phyloP scores from a whole-genome alignment of 2,888 invertebrate species.

The Spodoptera littoralis region DNA sequence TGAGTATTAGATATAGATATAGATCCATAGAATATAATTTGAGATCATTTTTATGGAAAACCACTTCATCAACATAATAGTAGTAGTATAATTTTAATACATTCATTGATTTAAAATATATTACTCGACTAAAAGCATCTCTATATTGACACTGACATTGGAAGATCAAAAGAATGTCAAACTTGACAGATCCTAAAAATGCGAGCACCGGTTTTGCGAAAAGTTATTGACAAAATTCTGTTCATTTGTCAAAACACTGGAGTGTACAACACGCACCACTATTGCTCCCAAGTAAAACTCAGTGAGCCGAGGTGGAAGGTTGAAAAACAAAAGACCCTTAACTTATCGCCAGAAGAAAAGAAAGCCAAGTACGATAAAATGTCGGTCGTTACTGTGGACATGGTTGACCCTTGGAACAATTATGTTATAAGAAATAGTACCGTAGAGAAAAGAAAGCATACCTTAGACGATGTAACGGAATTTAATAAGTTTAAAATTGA shows the following conservation, averaged over 20 bases:
- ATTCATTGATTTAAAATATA: too few species aligned
- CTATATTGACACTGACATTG: conserved; percentile 9
- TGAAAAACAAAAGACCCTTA: conserved; percentile 87
- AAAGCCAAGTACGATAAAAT: conserved; percentile 77
- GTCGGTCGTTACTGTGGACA: conserved; percentile 76
- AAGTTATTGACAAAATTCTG: conserved; percentile 50
- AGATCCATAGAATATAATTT: too few species aligned
- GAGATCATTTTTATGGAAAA: too few species aligned
- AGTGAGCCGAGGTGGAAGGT: conserved; percentile 78
- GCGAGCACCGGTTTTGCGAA: conserved; percentile 53
- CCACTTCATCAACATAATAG: too few species aligned
- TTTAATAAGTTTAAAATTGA: conserved; percentile 75
- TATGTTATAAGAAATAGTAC: conserved; percentile 80
- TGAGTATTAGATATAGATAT: too few species aligned
- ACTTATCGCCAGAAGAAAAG: conserved; percentile 87
- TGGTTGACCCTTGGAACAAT: conserved; percentile 88
- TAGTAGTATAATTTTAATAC: too few species aligned
- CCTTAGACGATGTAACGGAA: conserved; percentile 73
- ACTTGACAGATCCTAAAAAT: conserved; percentile 39
- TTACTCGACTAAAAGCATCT: neutral
- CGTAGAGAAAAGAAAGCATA: conserved; percentile 74
- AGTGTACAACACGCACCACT: conserved; percentile 47
- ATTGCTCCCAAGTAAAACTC: conserved; percentile 75
- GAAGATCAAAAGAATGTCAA: conserved; percentile 22
- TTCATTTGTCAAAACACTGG: conserved; percentile 29